Base-by-base conservation (phyloP, 1,140 invertebrate genomes). In the Ooceraea biroi region DNA sequence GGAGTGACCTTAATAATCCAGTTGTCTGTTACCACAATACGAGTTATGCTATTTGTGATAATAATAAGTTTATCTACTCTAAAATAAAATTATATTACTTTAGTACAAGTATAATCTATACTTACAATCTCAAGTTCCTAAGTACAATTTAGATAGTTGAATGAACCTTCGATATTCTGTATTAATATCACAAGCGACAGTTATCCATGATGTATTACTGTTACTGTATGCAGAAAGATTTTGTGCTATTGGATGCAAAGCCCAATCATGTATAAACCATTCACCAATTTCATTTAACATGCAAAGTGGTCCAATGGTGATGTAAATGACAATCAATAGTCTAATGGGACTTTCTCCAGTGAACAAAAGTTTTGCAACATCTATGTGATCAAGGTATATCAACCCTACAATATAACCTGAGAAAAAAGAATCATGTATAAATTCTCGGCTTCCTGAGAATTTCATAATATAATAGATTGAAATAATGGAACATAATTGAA, bases 1-100 rank as follows among this genome's bases (percentile, higher is more conserved):
- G 97, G 96, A 0, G 96, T 95, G 1, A 98, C 96, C 94, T 98
- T 98, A 30, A 99, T 96, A n/a, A 99, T 96, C 98, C 98, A 99
- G 87, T 97, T 98, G 89, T 98, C 96, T 0, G 97, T 98, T 5
- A 96, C 97, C 85, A 98, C 95, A 46, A 98, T 94, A 89, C 96
- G 96, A 66, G 95, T 96, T 30, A 97, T 95, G 3, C 96, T 95
- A 92, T 96, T 97, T 63, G 96, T 95, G 66, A 96, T 95, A 80
- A 97, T 96, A 25, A 95, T 95, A 80, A 98, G 96, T 94, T 98
- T 98, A 89, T 98, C 96, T 83, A 97, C 94, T 84, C 97, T 97
- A 95, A 95, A 83, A 91, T 84, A 84, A 85, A 76, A 86, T 87
- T 11, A 27, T 44, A 17, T 65, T 36, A 36, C 8, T 86, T 84